Evolutionary conservation across 2,113 vertebrate genomes (phyloP), one percentile per base, ranked within the genome.

Genomic region (Columba janthina): DNA sequence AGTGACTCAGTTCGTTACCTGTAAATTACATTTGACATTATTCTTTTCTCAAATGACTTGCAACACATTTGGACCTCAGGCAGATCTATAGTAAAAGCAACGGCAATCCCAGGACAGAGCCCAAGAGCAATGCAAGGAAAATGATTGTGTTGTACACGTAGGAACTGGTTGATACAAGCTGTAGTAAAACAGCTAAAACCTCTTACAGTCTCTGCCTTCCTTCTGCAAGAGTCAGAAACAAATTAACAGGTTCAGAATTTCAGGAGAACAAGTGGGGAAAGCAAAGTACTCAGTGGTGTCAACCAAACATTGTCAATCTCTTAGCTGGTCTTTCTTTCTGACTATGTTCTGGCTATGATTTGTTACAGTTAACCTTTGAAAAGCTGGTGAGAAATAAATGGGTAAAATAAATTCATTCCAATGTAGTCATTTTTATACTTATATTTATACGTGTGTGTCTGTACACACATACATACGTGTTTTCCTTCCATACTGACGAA

Each of bases 381-480:
- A 91, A 89, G 2, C 7, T 69, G n/a, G 12, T 79, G 32, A 71
- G n/a, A 73, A 85, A 20, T 44, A 84, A 12, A n/a, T 25, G 4
- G 14, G 13, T 7, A 76, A 71, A 84, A 29, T 38, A 67, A 77
- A 53, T 78, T 64, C 0, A 11, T 81, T 81, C 10, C 3, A 51
- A 56, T n/a, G 42, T 60, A 71, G 54, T 70, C 9, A 4, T 75
- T 82, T 81, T 53, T 42, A 2, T 36, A 38, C 73, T 54, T 58
- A 13, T 34, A 11, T n/a, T 11, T 1, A 0, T 12, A 21, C n/a
- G 12, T 46, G 6, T 62, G 4, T 57, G 13, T 36, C 12, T 34
- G 44, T n/a, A 21, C 2, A 6, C 15, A 51, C 3, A 34, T 26
- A 51, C 8, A 29, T 24, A n/a, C 10, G 9, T 53, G 1, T 4